phyloP scores from a whole-genome alignment of 1,140 invertebrate genomes.

The Drosophila ficusphila region DNA sequence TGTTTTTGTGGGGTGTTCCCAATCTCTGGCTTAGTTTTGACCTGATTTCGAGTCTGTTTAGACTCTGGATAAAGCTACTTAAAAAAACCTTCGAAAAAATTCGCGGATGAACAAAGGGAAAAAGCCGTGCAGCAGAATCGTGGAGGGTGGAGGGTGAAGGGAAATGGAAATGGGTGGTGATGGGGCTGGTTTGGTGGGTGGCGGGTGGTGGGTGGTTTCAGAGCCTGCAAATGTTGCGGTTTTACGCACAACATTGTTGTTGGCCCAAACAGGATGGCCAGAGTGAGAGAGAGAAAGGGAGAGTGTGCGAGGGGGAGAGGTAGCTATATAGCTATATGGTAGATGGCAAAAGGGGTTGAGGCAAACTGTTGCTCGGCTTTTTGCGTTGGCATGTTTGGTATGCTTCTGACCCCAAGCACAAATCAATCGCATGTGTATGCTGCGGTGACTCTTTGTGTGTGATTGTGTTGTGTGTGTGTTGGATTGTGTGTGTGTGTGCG shows the following conservation, averaged over 20 bases:
- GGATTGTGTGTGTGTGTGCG: constrained; percentile 25
- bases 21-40: constrained; percentile 26
- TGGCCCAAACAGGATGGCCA: no score
- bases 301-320: constrained; percentile 3
- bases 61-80: constrained; percentile 33
- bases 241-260: constrained; percentile 40
- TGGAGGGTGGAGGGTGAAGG: no score
- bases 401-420: constrained; percentile 77
- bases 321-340: no score
- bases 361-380: constrained; percentile 53
- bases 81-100: constrained; percentile 16
- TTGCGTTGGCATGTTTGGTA: constrained; percentile 67
- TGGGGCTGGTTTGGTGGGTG: constrained; percentile 8
- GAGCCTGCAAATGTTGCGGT: constrained; percentile 65
- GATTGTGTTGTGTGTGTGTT: no score
- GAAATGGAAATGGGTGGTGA: constrained; percentile 5
- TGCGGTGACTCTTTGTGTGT: constrained; percentile 14
- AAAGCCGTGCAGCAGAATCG: not conserved
- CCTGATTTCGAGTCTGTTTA: constrained; percentile 12
- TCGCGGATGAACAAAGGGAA: constrained; percentile 15
- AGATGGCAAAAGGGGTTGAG: constrained; percentile 3
- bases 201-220: constrained; percentile 5
- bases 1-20: not conserved
- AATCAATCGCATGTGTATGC: constrained; percentile 75
- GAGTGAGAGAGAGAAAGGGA: no score